A percentile compares a stretch with the other conserved stretches of the same genome.
Evolutionary conservation across 1,140 invertebrate species (phyloP).

Genomic region (Pseudoatta argentina): DNA sequence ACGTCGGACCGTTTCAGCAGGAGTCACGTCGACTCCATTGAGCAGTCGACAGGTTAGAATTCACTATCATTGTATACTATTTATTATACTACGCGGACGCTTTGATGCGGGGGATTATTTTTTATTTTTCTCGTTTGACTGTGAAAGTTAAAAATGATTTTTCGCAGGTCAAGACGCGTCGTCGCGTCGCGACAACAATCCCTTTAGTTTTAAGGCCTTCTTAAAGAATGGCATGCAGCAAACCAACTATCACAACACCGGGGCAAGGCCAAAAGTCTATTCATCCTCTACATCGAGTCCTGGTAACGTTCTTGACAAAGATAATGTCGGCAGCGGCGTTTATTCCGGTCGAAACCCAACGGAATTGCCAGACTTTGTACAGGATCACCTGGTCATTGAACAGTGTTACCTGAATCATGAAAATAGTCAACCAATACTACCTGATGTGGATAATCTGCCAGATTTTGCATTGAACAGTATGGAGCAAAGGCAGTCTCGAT

Average conservation of each 20-base stretch:
- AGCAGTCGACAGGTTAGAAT: conserved; percentile 69
- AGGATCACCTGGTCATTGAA: conserved; percentile 88
- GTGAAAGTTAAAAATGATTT: not conserved
- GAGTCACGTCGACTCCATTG: conserved; percentile 35
- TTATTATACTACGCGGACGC: not conserved
- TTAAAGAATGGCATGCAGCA: conserved; percentile 86
- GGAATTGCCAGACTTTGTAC: conserved; percentile 88
- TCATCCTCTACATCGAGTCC: conserved; percentile 74
- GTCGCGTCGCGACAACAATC: conserved; percentile 89
- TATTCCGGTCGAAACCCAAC: conserved; percentile 84
- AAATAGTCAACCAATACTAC: conserved; percentile 67
- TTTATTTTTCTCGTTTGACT: not conserved
- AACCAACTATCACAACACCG: conserved; percentile 85
- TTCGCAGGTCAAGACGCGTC: conserved; percentile 77
- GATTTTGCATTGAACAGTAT: conserved; percentile 85
- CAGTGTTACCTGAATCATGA: conserved; percentile 85
- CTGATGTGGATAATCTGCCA: conserved; percentile 85
- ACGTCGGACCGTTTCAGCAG: conserved; percentile 22
- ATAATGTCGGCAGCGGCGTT: conserved; percentile 68
- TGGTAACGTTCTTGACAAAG: conserved; percentile 65
- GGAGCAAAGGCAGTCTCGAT: conserved; percentile 72
- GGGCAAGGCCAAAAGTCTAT: conserved; percentile 88
- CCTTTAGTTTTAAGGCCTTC: conserved; percentile 94
- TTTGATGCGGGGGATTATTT: not conserved
- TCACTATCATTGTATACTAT: not conserved